Evolutionary conservation across 2,797 vertebrate genomes (phyloP).

Genomic region (Sebastes cheni): DNA sequence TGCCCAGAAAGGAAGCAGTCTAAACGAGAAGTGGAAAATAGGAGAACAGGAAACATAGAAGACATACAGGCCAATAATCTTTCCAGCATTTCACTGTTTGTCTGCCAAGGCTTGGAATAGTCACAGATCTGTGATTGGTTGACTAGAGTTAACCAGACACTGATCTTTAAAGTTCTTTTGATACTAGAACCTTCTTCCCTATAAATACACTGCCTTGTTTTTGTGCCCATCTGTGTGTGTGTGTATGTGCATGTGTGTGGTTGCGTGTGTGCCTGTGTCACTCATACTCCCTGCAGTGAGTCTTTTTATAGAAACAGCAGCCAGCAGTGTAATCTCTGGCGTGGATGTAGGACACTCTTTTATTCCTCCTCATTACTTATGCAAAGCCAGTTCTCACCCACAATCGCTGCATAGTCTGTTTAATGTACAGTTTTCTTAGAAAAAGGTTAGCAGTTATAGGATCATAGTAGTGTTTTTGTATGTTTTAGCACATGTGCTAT

Average conservation of each 20-base stretch:
- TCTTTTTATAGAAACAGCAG: slow-evolving; percentile 78
- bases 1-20: slow-evolving; percentile 20
- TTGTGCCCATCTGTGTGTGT: slow-evolving; percentile 37
- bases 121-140: slow-evolving; percentile 50
- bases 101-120: slow-evolving; percentile 47
- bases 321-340: slow-evolving; percentile 75
- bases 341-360: slow-evolving; percentile 75
- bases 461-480: background rate
- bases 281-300: slow-evolving; percentile 70
- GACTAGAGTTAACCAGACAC: slow-evolving; percentile 47
- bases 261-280: slow-evolving; percentile 55
- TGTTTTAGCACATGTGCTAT: background rate
- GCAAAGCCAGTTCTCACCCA: slow-evolving; percentile 68
- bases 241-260: slow-evolving; percentile 22
- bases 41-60: slow-evolving; percentile 36
- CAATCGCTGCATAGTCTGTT: slow-evolving; percentile 54
- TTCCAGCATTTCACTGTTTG: slow-evolving; percentile 40
- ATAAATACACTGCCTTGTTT: slow-evolving; percentile 66
- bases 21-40: slow-evolving; percentile 45
- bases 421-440: slow-evolving; percentile 40
- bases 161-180: slow-evolving; percentile 53
- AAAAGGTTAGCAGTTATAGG: slow-evolving; percentile 30
- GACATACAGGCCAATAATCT: slow-evolving; percentile 40
- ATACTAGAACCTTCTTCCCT: slow-evolving; percentile 57
- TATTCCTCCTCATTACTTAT: slow-evolving; percentile 73